Evolutionary conservation across 2,888 invertebrate genomes (phyloP), one percentile per base, ranked within the genome.

Genomic region (Acholoe squamosa): DNA sequence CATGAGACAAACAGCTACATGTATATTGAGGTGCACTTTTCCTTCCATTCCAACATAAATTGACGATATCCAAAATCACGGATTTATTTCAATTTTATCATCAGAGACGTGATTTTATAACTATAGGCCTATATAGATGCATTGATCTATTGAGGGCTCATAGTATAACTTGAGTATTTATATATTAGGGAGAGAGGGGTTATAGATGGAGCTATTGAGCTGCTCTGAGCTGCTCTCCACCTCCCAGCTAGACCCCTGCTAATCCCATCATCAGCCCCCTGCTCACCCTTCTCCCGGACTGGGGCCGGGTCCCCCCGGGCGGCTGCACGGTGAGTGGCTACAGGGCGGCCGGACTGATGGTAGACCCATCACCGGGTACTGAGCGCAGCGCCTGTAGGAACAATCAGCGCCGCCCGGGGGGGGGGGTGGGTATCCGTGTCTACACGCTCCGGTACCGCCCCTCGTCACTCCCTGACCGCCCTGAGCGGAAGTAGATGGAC

Each of bases 251-350:
- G 25, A 5, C 28, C 7, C 31, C 71, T 25, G 14, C 28, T 28
- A 71, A 7, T 0, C 71, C 71, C 71, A 25, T 43, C 43, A 43
- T 3, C 43, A 3, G 3, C 43, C 43, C 43, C 43, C 43, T 5
- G 31, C 71, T 25, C 67, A 16, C 67, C 14, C 67, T 28, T 84
- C 51, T 43, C 34, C 84, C 77, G 77, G 77, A 19, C 43, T 3
- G 77, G 34, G n/a, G 77, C 19, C 31, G 77, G 31, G 34, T 28
- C 43, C 84, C 34, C 5, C 84, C 34, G 25, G 84, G 43, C 51
- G 7, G 33, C 84, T 10, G 33, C 84, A 84, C 84, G 84, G 84
- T 84, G 84, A 31, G 22, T 84, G 84, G 25, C 51, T 84, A 84
- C 84, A 84, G 84, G 43, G 28, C 71, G 71, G 43, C 34, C 77